Evolutionary conservation across 2,797 vertebrate species (phyloP).

Genomic region (Linurgus olivaceus): DNA sequence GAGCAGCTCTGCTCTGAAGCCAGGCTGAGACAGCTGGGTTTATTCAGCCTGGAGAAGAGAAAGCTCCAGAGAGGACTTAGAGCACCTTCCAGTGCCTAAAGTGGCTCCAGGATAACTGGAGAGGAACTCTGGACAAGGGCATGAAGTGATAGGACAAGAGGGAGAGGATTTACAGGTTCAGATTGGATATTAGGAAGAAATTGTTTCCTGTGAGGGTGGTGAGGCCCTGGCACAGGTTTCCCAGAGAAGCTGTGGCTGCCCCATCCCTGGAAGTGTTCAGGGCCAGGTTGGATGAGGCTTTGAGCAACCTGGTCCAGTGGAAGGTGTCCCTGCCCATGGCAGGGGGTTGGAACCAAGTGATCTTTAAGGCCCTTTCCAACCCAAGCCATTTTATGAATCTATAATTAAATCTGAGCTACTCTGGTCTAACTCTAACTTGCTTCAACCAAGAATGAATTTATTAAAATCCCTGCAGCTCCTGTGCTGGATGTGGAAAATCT

Average conservation of each 20-base stretch:
- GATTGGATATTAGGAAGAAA: neutral
- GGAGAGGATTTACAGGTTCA: neutral
- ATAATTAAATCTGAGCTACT: neutral
- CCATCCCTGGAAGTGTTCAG: rapidly evolving
- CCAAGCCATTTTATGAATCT: neutral
- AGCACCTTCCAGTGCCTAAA: neutral
- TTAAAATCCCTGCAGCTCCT: neutral
- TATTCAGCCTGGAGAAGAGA: neutral
- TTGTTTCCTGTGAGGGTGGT: rapidly evolving
- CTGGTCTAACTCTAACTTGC: neutral
- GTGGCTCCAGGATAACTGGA: neutral
- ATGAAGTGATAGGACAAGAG: neutral
- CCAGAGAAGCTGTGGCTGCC: neutral
- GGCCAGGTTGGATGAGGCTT: rapidly evolving
- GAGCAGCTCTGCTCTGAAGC: neutral
- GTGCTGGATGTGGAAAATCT: neutral
- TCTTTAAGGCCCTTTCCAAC: neutral
- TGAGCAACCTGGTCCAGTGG: neutral
- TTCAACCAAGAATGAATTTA: neutral
- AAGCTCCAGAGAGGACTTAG: neutral
- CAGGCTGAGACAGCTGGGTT: neutral
- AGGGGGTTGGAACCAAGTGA: rapidly evolving
- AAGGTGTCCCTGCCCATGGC: neutral
- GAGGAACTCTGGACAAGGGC: too few species aligned
- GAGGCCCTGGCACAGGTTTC: rapidly evolving